These are phyloP conservation scores for Agrilus cyanescens DNA, from an alignment of 2,888 invertebrate species.

Conservation along the genomic window DNA sequence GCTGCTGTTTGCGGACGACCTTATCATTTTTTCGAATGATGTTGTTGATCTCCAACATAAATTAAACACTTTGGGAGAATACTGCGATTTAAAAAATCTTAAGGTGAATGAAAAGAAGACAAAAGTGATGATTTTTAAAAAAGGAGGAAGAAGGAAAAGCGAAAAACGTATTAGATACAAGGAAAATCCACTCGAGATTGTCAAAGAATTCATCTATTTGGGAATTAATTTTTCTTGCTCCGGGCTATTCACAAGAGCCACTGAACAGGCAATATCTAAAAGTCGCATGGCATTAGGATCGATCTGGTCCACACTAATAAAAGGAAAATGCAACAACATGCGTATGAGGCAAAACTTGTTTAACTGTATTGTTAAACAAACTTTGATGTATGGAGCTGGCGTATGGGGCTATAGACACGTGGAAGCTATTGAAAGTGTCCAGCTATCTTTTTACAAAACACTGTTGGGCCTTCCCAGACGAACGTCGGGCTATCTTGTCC, in stretches of 20 bases:
- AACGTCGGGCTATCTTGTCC: background rate
- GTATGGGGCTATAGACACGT: background rate
- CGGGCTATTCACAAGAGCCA: background rate
- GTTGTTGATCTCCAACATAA: background rate
- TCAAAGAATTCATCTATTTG: background rate
- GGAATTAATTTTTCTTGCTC: background rate
- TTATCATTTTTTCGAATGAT: background rate
- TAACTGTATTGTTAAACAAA: background rate
- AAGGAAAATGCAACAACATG: background rate
- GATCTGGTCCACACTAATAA: no score
- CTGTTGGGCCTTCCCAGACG: background rate
- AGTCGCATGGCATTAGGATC: no score
- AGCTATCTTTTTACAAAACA: background rate
- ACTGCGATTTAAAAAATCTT: background rate
- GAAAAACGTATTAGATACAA: background rate
- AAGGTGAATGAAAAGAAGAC: background rate
- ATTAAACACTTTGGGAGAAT: background rate
- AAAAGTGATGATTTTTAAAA: background rate
- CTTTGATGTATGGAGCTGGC: background rate
- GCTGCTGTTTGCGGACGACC: background rate
- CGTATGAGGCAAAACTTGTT: background rate
- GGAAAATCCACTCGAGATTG: background rate
- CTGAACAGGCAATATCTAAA: background rate
- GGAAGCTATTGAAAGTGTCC: background rate
- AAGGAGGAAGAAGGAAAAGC: background rate